phyloP scores from a whole-genome alignment of 2,797 vertebrate genomes.

The Natrix natrix region DNA sequence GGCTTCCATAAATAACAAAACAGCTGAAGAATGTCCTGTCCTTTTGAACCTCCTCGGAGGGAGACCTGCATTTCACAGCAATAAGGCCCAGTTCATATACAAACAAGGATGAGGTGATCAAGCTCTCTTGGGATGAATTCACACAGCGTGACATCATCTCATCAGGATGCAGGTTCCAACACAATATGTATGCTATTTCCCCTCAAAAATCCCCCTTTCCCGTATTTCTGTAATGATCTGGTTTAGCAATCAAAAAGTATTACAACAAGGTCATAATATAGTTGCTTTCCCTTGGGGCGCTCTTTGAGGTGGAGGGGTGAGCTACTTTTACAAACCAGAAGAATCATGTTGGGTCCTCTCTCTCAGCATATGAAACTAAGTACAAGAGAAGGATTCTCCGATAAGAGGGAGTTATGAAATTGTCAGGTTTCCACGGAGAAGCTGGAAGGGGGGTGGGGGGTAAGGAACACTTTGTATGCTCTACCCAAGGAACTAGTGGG shows the following conservation, averaged over 20 bases:
- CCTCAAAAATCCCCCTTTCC: neutral
- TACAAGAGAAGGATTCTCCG: neutral
- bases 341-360: neutral
- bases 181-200: neutral
- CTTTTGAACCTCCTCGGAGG: neutral
- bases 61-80: neutral
- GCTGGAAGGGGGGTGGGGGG: neutral
- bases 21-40: neutral
- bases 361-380: neutral
- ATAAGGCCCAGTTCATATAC: neutral
- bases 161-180: neutral
- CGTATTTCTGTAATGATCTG: neutral
- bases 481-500: neutral
- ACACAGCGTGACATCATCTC: neutral
- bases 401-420: neutral
- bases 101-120: neutral
- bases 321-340: neutral
- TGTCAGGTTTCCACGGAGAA: neutral
- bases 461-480: neutral
- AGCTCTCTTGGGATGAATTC: neutral
- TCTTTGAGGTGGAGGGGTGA: neutral
- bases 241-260: neutral
- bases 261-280: neutral
- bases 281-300: neutral
- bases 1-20: neutral